phyloP scores from a whole-genome alignment of 2,797 vertebrate genomes.

The Enteromius viviparus region DNA sequence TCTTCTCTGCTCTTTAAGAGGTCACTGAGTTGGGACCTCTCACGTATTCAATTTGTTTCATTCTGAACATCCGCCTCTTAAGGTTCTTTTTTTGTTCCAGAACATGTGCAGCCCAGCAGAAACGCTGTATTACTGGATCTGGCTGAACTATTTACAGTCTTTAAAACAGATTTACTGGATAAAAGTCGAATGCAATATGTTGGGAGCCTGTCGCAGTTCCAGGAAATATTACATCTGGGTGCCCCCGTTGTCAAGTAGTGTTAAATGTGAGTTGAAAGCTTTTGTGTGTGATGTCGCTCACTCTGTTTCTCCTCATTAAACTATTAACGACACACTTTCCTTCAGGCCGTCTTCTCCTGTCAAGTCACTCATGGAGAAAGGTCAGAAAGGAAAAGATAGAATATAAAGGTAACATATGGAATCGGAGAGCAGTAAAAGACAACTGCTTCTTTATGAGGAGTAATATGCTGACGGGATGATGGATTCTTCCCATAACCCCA shows the following conservation, averaged over 20 bases:
- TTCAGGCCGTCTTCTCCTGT: neutral
- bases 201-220: neutral
- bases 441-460: slow-evolving; percentile 40
- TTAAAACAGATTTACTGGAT: slow-evolving; percentile 32
- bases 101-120: slow-evolving; percentile 25
- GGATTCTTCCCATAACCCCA: slow-evolving; percentile 23
- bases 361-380: slow-evolving; percentile 3
- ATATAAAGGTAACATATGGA: slow-evolving; percentile 23
- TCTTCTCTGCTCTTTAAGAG: slow-evolving; percentile 20
- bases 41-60: slow-evolving; percentile 20
- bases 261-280: slow-evolving; percentile 35
- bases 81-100: slow-evolving; percentile 13
- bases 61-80: neutral
- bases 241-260: neutral
- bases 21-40: slow-evolving; percentile 25
- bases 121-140: slow-evolving; percentile 14
- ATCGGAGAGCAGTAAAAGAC: slow-evolving; percentile 31
- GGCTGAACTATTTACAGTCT: slow-evolving; percentile 23
- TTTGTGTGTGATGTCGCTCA: neutral
- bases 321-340: slow-evolving; percentile 1
- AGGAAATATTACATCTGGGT: slow-evolving; percentile 20
- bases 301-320: slow-evolving; percentile 23
- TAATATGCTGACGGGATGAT: neutral
- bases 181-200: slow-evolving; percentile 9
- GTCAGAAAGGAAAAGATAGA: neutral